Evolutionary conservation across 2,113 vertebrate genomes (phyloP).

Genomic region (Panthera uncia): DNA sequence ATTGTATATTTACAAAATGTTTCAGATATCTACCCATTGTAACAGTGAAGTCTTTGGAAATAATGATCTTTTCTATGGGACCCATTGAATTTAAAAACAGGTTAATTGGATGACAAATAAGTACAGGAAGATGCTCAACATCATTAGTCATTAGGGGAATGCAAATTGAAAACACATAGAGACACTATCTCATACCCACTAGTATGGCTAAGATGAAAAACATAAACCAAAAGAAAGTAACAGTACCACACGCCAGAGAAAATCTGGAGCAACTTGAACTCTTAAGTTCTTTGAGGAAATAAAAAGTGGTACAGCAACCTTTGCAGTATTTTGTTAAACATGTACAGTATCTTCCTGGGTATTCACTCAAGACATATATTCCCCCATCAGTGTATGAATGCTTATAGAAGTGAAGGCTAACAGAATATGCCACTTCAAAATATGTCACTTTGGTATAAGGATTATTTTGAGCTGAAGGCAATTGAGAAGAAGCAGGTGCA

Average conservation of each 20-base stretch:
- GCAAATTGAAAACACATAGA: neutral
- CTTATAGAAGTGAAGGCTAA: neutral
- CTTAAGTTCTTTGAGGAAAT: neutral
- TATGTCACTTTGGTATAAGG: neutral
- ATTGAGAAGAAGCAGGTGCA: neutral
- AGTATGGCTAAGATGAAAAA: neutral
- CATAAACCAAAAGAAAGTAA: neutral
- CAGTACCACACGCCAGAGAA: neutral
- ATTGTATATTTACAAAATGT: neutral
- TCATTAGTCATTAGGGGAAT: neutral
- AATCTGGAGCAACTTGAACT: neutral
- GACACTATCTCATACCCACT: neutral
- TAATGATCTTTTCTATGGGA: neutral
- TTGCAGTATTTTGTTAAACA: neutral
- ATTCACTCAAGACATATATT: neutral
- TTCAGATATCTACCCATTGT: neutral
- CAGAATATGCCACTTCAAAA: neutral
- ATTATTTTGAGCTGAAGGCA: neutral
- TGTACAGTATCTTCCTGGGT: neutral
- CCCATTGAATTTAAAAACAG: neutral
- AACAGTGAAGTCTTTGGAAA: neutral
- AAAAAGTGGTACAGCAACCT: neutral
- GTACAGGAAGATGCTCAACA: neutral
- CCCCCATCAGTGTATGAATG: neutral
- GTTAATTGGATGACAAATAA: neutral